Evolutionary conservation across 2,888 invertebrate genomes (phyloP).

Genomic region (Danaus chrysippus): DNA sequence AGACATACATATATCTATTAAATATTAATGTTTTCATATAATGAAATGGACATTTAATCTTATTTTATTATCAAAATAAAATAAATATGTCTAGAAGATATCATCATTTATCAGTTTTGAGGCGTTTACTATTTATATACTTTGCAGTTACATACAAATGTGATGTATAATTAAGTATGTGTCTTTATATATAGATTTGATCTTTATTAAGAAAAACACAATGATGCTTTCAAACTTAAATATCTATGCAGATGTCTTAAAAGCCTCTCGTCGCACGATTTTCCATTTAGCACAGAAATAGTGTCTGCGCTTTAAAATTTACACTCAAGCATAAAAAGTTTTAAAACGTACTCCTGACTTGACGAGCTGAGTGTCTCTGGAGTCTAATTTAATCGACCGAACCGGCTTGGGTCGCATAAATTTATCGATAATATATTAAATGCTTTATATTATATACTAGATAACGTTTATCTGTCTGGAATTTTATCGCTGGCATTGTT

Average conservation of each 20-base stretch:
- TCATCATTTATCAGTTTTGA: too few relatives aligned
- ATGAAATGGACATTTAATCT: too few relatives aligned
- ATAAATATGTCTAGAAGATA: too few relatives aligned
- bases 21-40: too few relatives aligned
- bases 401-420: constrained; percentile 17
- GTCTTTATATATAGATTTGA: background rate
- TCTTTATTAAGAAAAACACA: background rate
- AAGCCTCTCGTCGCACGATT: constrained; percentile 3
- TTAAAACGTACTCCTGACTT: constrained; percentile 2
- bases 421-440: background rate
- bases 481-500: constrained; percentile 18
- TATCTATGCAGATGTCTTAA: constrained; percentile 2
- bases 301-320: background rate
- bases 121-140: too few relatives aligned
- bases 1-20: too few relatives aligned
- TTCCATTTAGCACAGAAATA: background rate
- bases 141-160: too few relatives aligned
- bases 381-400: constrained; percentile 25
- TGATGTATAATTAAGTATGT: too few relatives aligned
- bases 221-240: background rate
- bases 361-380: constrained; percentile 22
- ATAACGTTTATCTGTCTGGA: constrained; percentile 15
- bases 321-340: background rate
- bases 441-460: background rate
- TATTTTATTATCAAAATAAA: too few relatives aligned